Conservation (phyloP, 2,888 invertebrate species). For the Glaucopsyche alexis region DNA sequence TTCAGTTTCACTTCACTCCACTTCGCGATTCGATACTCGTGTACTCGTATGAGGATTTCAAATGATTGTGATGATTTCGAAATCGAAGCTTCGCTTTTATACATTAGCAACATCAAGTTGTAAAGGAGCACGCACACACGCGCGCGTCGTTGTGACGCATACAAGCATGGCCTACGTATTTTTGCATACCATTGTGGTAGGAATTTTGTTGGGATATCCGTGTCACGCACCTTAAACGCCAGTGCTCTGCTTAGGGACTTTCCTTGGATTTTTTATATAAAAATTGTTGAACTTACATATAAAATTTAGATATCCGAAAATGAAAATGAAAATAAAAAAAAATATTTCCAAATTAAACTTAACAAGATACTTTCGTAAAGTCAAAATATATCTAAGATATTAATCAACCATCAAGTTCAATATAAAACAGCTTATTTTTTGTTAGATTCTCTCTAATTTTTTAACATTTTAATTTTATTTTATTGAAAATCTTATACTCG, state of each 20-base stretch:
- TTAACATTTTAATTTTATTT: no score
- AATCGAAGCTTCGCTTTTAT: constrained; percentile 75
- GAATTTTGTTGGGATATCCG: constrained; percentile 63
- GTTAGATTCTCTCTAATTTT: no score
- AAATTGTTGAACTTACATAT: no score
- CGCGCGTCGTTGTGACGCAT: constrained; percentile 43
- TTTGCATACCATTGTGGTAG: constrained; percentile 62
- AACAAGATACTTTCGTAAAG: no score
- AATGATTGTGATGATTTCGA: constrained; percentile 78
- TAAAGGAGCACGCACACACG: constrained; percentile 53
- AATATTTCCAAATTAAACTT: constrained; percentile 3
- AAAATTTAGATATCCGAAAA: no score
- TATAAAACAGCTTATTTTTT: no score
- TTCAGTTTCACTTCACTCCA: constrained; percentile 57
- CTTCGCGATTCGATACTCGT: constrained; percentile 67
- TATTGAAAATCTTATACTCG: no score
- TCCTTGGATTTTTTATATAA: no score
- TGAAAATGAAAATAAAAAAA: no score
- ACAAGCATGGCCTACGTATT: constrained; percentile 53
- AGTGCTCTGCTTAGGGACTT: constrained; percentile 2
- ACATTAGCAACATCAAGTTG: constrained; percentile 75
- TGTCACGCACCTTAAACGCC: constrained; percentile 45
- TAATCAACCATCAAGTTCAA: no score
- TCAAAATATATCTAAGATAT: not conserved
- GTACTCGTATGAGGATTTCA: constrained; percentile 71